A percentile compares a stretch with the other conserved stretches of the same genome.
These are phyloP conservation scores for Psittacus erithacus DNA, from an alignment of 2,113 vertebrate genomes.

Conservation along the genomic window DNA sequence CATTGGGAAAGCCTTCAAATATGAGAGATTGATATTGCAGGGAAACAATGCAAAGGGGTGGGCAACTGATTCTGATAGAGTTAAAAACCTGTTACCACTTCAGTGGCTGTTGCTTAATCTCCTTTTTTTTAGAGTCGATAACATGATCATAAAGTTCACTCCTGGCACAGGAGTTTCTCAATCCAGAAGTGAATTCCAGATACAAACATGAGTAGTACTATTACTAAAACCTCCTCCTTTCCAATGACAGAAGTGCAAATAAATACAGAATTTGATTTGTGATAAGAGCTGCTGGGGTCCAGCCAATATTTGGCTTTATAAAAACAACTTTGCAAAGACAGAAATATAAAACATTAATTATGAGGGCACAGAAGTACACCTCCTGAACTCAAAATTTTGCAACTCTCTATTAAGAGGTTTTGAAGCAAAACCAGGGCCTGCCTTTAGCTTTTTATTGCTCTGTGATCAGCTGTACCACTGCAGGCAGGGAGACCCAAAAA, in stretches of 20 bases:
- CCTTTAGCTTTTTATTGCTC: neutral
- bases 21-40: neutral
- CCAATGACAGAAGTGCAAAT: neutral
- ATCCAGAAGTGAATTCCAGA: slow-evolving; percentile 50
- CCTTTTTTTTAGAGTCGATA: slow-evolving; percentile 67
- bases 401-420: neutral
- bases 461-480: neutral
- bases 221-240: slow-evolving; percentile 41
- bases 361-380: neutral
- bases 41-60: neutral
- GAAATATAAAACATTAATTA: neutral
- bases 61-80: slow-evolving; percentile 14
- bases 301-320: neutral
- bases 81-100: slow-evolving; percentile 59
- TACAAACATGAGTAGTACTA: slow-evolving; percentile 2
- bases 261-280: neutral
- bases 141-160: slow-evolving; percentile 63
- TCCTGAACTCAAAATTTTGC: neutral
- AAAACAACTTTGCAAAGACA: neutral
- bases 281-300: neutral
- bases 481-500: neutral
- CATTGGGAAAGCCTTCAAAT: neutral
- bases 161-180: slow-evolving; percentile 54
- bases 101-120: slow-evolving; percentile 47
- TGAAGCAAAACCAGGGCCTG: neutral